Base-by-base conservation (phyloP, 2,888 invertebrate genomes). In the Cataglyphis rosenhaueri region DNA sequence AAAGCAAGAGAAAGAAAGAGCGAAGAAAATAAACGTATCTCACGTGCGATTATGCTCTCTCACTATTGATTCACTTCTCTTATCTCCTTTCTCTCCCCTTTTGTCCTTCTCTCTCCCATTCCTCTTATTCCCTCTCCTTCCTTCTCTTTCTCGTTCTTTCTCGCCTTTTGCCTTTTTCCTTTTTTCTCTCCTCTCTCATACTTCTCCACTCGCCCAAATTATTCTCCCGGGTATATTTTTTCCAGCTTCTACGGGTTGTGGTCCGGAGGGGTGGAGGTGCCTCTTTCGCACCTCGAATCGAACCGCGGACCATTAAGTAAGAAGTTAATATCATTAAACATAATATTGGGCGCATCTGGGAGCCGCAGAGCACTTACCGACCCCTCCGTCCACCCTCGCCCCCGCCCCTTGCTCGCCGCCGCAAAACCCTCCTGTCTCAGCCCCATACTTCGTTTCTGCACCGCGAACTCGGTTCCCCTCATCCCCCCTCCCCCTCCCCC, bases 251-350 rank as follows among this genome's bases (percentile, higher is more conserved):
- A 21, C 71, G 65, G 32, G 65, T n/a, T 78, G 75, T 38, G 85
- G 83, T 86, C 85, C 85, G 68, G 70, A 57, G n/a, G 76, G 52
- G 76, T 29, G 70, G 18, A n/a, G 71, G 73, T 71, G 84, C 82
- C 89, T 91, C 88, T 92, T 86, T 94, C 92, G 92, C 94, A 92
- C 94, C 94, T 94, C 92, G 93, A 94, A 94, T 94, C 94, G 94
- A 94, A 94, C 93, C 94, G 92, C 93, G 94, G 93, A 92, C 94
- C 94, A 94, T 94, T 94, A 94, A 94, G 94, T 94, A 92, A 94
- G 94, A 94, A 94, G 94, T 94, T 94, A 94, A 94, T 94, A 94
- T 94, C 94, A 94, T 94, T 94, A 94, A 94, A 93, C 94, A 94
- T 94, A 94, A 94, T 94, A 94, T 94, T 93, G 94, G 94, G 94